phyloP scores from a whole-genome alignment of 2,888 invertebrate genomes.

The Stegana nigrithorax region DNA sequence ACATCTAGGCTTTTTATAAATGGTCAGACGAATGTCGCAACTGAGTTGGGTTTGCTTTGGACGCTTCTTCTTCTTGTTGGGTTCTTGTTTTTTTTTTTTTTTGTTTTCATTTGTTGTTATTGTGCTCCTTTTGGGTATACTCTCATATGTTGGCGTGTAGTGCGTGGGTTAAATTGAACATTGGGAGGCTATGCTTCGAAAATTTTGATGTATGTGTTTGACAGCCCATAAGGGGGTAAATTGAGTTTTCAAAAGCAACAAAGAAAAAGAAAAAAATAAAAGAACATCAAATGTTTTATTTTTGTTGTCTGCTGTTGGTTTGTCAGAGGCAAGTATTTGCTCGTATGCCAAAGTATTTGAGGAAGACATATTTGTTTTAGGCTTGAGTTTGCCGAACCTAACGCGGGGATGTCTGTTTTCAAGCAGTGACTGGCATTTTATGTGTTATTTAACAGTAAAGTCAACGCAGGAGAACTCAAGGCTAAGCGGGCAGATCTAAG shows the following conservation, averaged over 20 bases:
- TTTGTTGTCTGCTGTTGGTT: background rate
- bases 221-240: slow-evolving; percentile 58
- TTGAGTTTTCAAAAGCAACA: slow-evolving; percentile 49
- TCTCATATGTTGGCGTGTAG: background rate
- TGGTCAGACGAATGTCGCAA: slow-evolving; percentile 32
- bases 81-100: background rate
- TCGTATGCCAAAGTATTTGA: too few species aligned
- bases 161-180: background rate
- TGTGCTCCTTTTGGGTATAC: background rate
- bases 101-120: slow-evolving; percentile 3
- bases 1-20: slow-evolving; percentile 61
- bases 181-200: background rate
- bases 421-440: too few species aligned
- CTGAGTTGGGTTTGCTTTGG: background rate
- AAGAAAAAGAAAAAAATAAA: background rate
- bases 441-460: too few species aligned
- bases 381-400: too few species aligned
- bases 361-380: too few species aligned
- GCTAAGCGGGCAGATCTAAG: too few species aligned
- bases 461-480: too few species aligned
- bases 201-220: slow-evolving; percentile 54
- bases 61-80: background rate
- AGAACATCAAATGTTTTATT: background rate
- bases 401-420: too few species aligned
- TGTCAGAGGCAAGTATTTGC: too few species aligned